Conservation (phyloP, 2,797 vertebrate species). For the Hylomyscus alleni region DNA sequence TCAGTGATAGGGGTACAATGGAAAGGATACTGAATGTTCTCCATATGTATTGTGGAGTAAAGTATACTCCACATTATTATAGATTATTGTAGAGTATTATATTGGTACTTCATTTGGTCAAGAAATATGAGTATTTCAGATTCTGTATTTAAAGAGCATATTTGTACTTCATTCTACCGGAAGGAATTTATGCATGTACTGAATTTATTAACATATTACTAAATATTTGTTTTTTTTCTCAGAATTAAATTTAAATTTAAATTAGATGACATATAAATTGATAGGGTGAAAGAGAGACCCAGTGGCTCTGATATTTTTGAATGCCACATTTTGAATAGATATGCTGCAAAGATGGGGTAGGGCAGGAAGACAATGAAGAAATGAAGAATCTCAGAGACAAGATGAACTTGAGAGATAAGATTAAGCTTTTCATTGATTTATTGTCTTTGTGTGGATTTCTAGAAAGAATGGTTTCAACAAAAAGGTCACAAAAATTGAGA, state of each 20-base stretch:
- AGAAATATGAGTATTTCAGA: neutral
- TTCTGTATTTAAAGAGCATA: neutral
- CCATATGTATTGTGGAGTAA: too few relatives aligned
- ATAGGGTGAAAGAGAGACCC: too few relatives aligned
- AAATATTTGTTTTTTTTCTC: neutral
- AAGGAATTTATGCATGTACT: fast-evolving
- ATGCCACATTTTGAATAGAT: neutral
- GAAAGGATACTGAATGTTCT: neutral
- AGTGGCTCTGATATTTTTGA: neutral
- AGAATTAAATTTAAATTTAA: neutral
- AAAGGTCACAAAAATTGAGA: neutral
- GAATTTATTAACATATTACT: neutral
- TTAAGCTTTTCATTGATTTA: neutral
- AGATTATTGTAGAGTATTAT: neutral
- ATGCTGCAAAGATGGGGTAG: neutral
- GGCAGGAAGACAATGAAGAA: neutral
- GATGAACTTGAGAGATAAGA: neutral
- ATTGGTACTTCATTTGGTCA: neutral
- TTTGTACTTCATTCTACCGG: neutral
- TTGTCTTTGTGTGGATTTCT: neutral
- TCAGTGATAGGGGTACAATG: neutral
- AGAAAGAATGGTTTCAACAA: neutral
- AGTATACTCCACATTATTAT: too few relatives aligned
- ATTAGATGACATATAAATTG: neutral
- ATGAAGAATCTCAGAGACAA: neutral